Conservation (phyloP, 2,888 invertebrate species). For the Petrophora chlorosata region DNA sequence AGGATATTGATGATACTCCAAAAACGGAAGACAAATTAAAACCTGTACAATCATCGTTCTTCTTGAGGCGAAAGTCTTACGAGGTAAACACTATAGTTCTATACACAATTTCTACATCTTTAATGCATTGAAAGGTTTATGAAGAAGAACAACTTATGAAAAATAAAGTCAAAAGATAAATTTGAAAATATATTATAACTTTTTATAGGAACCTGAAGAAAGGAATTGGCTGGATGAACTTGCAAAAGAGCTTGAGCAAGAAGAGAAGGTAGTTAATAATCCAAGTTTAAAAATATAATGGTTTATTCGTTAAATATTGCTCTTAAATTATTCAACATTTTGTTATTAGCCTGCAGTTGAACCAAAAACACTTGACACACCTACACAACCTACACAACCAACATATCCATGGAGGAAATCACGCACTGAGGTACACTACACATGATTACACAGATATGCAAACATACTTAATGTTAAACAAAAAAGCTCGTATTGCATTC, state of each 20-base stretch:
- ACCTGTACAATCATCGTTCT: conserved; percentile 48
- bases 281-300: background rate
- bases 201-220: conserved; percentile 35
- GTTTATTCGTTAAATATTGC: background rate
- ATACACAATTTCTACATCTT: background rate
- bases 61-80: conserved; percentile 51
- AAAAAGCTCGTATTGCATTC: no score
- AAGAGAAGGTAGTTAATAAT: conserved; percentile 16
- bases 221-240: conserved; percentile 26
- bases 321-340: conserved; percentile 7
- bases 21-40: conserved; percentile 41
- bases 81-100: conserved; percentile 45
- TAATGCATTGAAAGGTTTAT: background rate
- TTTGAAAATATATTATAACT: background rate
- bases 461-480: no score
- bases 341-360: conserved; percentile 23
- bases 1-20: conserved; percentile 50
- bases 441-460: conserved; percentile 21
- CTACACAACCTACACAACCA: conserved; percentile 41
- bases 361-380: conserved; percentile 39
- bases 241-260: conserved; percentile 18
- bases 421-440: conserved; percentile 33
- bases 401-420: conserved; percentile 52
- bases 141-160: no score
- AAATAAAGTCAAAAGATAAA: no score